These are phyloP conservation scores for Puntigrus tetrazona DNA, from an alignment of 2,113 vertebrate genomes.

Conservation along the genomic window DNA sequence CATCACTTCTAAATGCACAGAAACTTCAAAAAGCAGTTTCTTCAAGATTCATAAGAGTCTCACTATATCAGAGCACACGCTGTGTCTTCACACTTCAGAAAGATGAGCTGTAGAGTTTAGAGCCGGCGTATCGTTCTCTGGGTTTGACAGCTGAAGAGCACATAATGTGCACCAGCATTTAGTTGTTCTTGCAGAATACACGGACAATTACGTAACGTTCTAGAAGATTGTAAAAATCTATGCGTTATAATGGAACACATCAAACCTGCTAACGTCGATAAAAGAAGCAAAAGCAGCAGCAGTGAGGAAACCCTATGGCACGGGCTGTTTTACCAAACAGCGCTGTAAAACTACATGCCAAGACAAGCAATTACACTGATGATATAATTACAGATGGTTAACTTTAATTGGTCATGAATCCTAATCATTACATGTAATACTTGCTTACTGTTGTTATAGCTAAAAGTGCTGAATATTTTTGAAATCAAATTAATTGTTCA, in stretches of 20 bases:
- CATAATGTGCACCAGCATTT: neutral
- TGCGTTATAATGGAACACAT: constrained; percentile 21
- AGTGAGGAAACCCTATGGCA: neutral
- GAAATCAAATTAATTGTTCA: neutral
- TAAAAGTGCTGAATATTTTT: neutral
- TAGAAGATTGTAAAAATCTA: neutral
- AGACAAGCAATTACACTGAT: neutral
- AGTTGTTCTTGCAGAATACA: neutral
- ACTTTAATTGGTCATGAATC: constrained; percentile 4
- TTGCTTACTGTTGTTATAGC: neutral
- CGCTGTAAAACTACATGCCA: constrained; percentile 13
- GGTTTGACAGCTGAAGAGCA: constrained; percentile 9
- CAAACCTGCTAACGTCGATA: no score
- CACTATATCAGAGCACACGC: neutral
- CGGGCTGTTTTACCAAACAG: neutral
- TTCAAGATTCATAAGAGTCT: neutral
- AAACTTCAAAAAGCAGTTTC: neutral
- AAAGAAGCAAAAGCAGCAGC: neutral
- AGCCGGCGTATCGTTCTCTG: neutral
- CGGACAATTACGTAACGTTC: constrained; percentile 6
- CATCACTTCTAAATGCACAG: neutral
- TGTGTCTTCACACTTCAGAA: neutral
- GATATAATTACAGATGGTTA: constrained; percentile 9
- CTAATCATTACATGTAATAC: neutral
- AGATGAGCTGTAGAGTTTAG: neutral